Evolutionary conservation across 2,113 vertebrate species (phyloP).

Genomic region (Haemorhous mexicanus): DNA sequence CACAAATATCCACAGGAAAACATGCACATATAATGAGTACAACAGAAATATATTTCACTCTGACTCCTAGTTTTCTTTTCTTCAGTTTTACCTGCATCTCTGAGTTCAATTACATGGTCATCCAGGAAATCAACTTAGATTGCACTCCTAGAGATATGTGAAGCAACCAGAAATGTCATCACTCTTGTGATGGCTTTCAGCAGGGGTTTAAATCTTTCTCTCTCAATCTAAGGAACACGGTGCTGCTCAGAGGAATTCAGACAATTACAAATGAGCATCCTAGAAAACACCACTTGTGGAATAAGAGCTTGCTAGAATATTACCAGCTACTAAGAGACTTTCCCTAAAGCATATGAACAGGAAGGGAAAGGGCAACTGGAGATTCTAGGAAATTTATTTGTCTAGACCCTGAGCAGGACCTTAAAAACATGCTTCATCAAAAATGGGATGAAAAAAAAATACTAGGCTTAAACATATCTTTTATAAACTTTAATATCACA

Average conservation of each 20-base stretch:
- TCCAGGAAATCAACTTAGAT: not conserved
- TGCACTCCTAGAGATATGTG: not conserved
- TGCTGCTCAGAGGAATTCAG: not conserved
- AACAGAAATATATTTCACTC: not conserved
- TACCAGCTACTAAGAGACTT: not conserved
- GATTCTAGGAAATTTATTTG: not conserved
- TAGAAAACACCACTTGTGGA: not conserved
- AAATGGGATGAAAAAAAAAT: not conserved
- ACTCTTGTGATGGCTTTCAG: not conserved
- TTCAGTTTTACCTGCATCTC: not conserved
- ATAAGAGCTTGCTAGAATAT: not conserved
- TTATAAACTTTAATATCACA: not conserved
- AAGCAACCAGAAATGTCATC: slow-evolving; percentile 19
- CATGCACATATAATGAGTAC: not conserved
- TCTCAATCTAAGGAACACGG: not conserved
- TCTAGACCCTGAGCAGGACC: not conserved
- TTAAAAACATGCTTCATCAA: not conserved
- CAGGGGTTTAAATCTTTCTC: slow-evolving; percentile 25
- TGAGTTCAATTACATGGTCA: not conserved
- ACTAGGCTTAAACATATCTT: not conserved
- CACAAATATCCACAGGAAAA: not conserved
- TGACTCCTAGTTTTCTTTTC: not conserved
- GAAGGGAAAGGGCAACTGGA: not conserved
- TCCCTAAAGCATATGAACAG: not conserved
- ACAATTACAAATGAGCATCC: not conserved